Base-by-base conservation (phyloP, 2,888 invertebrate genomes). In the Ophioninae sp. region DNA sequence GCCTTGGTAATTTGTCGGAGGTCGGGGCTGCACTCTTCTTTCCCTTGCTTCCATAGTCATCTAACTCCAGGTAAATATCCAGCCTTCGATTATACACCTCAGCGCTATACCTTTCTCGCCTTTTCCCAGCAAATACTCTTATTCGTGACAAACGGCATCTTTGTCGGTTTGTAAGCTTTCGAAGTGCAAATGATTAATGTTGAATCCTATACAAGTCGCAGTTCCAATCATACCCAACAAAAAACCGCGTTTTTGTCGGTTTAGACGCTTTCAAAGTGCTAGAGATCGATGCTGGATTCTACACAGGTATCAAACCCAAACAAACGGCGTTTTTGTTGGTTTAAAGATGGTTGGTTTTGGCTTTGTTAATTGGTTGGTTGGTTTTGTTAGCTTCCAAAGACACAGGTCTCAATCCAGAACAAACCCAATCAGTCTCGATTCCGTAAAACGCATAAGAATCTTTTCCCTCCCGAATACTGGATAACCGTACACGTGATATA, bases 1-100 rank as follows among this genome's bases (percentile, higher is more conserved):
- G 79, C 67, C 30, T 21, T 77, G 85, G 85, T 87, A 87, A 87
- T 87, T 87, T 87, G 87, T 87, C 86, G 87, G 85, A 77, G 80
- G 86, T 82, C 82, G 82, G 80, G 75, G 68, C 65, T 73, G 75
- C 80, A 83, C 78, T 86, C 86, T 81, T 85, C 85, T 84, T 83
- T 79, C 78, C 64, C 57, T 81, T 39, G 68, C 72, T 62, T 68
- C 78, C 57, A 44, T 57, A 50, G 59, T 79, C 73, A 79, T 79
- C 74, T 74, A 61, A 30, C 59, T 41, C 44, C 39, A 74, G 75
- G 74, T 69, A 79, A 82, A 82, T 82, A 74, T 21, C 57, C 20
- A 79, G 44, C 59, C 41, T 79, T 79, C 73, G 82, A 74, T 79
- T 78, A 73, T 70, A 74, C 44, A 69, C 68, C 69, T 13, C 67